phyloP scores from a whole-genome alignment of 2,888 invertebrate species.

The Campaea margaritaria region DNA sequence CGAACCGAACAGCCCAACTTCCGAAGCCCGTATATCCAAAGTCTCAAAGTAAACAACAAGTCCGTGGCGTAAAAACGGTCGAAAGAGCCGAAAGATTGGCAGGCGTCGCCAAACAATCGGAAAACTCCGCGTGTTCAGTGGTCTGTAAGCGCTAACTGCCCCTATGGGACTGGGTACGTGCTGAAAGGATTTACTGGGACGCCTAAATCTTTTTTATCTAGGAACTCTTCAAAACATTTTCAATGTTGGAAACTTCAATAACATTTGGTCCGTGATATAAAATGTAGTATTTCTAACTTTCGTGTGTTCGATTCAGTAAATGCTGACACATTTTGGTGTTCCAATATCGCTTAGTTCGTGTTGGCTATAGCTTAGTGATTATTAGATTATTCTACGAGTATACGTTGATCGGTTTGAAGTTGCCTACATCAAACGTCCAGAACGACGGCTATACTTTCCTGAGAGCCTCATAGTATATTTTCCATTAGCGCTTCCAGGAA shows the following conservation, averaged over 20 bases:
- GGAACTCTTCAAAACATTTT: conserved; percentile 4
- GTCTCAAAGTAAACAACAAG: conserved; percentile 40
- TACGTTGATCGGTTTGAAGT: too few species aligned
- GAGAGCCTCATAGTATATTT: not conserved
- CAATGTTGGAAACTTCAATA: not conserved
- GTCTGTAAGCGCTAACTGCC: conserved; percentile 42
- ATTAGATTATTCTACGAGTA: too few species aligned
- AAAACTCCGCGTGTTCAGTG: conserved; percentile 34
- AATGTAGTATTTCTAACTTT: not conserved
- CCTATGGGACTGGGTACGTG: conserved; percentile 42
- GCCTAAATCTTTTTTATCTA: conserved; percentile 25
- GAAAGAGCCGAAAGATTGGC: conserved; percentile 38
- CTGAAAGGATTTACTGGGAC: conserved; percentile 35
- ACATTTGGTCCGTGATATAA: not conserved
- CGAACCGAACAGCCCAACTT: conserved; percentile 26
- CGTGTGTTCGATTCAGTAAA: not conserved
- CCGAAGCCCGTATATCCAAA: conserved; percentile 37
- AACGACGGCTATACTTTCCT: too few species aligned
- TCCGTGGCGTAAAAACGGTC: conserved; percentile 32
- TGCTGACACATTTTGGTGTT: too few species aligned
- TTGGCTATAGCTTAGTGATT: too few species aligned
- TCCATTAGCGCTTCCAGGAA: not conserved
- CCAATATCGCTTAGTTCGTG: too few species aligned
- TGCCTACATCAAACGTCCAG: too few species aligned
- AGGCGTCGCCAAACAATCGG: conserved; percentile 41